These are phyloP conservation scores for Bryconaethiops microstoma DNA, from an alignment of 2,797 vertebrate species.

Conservation along the genomic window DNA sequence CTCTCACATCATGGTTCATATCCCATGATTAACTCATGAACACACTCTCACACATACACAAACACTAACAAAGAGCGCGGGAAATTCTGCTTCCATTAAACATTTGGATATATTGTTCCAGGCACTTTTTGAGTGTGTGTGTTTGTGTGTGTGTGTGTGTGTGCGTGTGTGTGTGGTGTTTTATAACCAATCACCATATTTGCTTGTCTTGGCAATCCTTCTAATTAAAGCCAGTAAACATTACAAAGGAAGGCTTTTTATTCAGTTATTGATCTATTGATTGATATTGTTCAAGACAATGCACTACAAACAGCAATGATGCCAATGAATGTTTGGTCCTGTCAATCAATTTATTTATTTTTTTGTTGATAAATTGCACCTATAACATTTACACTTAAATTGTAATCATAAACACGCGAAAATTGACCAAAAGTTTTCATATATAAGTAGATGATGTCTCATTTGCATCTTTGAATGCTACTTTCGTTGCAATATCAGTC, in stretches of 20 bases:
- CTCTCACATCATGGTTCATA: conserved; percentile 38
- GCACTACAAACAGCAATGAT: no score
- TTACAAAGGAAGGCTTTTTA: neutral
- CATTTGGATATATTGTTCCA: conserved; percentile 48
- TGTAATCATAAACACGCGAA: no score
- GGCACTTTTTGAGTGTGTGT: conserved; percentile 38
- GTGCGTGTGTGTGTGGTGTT: conserved; percentile 25
- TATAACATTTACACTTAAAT: no score
- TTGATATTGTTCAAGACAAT: no score
- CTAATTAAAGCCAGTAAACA: neutral
- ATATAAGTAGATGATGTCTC: no score
- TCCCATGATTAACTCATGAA: conserved; percentile 31
- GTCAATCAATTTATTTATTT: no score
- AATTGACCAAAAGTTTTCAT: no score
- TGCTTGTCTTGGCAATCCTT: neutral
- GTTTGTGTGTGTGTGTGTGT: conserved; percentile 60
- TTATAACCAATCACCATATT: neutral
- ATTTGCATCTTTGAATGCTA: no score
- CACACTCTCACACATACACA: neutral
- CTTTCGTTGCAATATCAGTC: no score
- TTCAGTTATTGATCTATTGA: neutral
- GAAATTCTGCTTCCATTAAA: conserved; percentile 47
- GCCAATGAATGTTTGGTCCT: no score
- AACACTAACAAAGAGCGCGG: conserved; percentile 30
- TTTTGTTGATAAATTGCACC: no score